These are phyloP conservation scores for Ptychoptera albimana DNA, from an alignment of 2,888 invertebrate genomes.

Conservation along the genomic window DNA sequence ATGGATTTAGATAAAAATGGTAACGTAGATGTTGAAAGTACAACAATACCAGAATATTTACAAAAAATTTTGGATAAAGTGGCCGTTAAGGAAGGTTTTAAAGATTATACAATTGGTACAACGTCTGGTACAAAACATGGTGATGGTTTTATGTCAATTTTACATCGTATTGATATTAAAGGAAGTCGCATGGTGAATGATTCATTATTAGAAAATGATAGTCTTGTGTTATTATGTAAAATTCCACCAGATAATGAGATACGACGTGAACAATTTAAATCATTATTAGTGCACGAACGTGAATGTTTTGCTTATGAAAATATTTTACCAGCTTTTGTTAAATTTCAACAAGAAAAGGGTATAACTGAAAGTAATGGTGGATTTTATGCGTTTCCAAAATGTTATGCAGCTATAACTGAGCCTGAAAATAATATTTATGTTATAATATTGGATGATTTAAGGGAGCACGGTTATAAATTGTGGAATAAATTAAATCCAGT, in stretches of 20 bases:
- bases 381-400: constrained; percentile 18
- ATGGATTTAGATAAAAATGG: too few relatives aligned
- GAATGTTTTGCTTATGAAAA: constrained; percentile 3
- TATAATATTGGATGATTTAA: constrained; percentile 31
- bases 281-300: not conserved
- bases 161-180: not conserved
- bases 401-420: constrained; percentile 13
- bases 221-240: constrained; percentile 3
- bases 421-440: constrained; percentile 29
- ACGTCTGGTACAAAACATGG: constrained; percentile 5
- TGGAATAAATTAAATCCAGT: constrained; percentile 28
- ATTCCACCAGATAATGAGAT: not conserved
- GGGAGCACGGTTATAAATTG: constrained; percentile 27
- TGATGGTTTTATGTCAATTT: constrained; percentile 6
- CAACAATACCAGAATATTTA: too few relatives aligned
- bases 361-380: constrained; percentile 8
- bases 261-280: not conserved
- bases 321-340: constrained; percentile 2
- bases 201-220: not conserved
- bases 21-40: too few relatives aligned
- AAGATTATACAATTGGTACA: not conserved
- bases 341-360: constrained; percentile 4
- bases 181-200: constrained; percentile 1
- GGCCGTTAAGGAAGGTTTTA: constrained; percentile 2
- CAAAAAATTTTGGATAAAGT: too few relatives aligned